A percentile compares a stretch with the other conserved stretches of the same genome.
phyloP scores from a whole-genome alignment of 2,113 vertebrate genomes.

The Tragelaphus strepsiceros region DNA sequence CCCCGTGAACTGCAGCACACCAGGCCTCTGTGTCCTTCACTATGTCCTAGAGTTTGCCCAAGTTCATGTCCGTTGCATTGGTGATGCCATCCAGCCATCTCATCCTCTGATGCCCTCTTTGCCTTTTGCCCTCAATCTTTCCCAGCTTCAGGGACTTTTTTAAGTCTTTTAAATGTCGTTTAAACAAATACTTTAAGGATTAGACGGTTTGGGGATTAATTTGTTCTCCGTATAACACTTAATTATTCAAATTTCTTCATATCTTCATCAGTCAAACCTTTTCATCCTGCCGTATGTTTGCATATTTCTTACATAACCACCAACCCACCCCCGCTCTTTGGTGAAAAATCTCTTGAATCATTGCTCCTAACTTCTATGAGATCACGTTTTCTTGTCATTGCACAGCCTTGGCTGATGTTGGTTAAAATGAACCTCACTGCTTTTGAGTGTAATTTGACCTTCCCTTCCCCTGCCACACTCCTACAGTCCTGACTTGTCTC shows the following conservation, averaged over 20 bases:
- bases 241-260: not conserved
- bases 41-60: not conserved
- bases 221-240: not conserved
- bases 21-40: not conserved
- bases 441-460: slow-evolving; percentile 40
- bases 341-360: not conserved
- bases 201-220: not conserved
- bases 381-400: not conserved
- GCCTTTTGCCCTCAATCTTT: not conserved
- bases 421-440: not conserved
- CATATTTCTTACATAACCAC: not conserved
- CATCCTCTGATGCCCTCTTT: not conserved
- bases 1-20: not conserved
- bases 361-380: not conserved
- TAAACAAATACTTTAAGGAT: not conserved
- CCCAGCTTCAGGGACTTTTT: not conserved
- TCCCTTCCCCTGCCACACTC: not conserved
- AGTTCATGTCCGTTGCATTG: not conserved
- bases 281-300: not conserved
- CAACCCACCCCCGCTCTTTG: accelerated
- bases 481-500: slow-evolving; percentile 24
- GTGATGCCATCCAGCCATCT: not conserved
- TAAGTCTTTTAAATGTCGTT: not conserved
- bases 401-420: not conserved
- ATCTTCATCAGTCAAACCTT: not conserved